These are phyloP conservation scores for Enteromius fasciolatus DNA, from an alignment of 2,797 vertebrate genomes.

Conservation along the genomic window DNA sequence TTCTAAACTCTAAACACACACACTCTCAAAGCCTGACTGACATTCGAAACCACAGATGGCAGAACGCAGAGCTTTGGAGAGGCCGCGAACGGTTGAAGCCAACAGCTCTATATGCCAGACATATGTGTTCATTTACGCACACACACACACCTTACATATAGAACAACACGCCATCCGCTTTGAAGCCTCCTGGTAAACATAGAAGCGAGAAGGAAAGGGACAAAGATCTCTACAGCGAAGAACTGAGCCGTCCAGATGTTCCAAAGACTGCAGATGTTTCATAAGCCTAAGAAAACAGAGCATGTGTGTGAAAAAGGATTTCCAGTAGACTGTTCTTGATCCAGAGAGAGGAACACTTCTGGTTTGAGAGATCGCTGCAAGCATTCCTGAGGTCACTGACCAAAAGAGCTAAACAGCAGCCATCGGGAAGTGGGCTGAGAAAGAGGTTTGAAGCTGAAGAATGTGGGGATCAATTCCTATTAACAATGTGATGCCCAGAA, in stretches of 20 bases:
- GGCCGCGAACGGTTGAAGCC: constrained; percentile 29
- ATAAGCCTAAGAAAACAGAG: constrained; percentile 47
- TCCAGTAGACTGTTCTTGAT: constrained; percentile 49
- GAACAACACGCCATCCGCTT: constrained; percentile 44
- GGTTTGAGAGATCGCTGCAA: constrained; percentile 43
- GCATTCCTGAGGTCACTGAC: constrained; percentile 60
- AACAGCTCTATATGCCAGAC: constrained; percentile 46
- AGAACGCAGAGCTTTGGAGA: constrained; percentile 35
- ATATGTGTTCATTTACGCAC: constrained; percentile 46
- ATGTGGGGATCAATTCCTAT: constrained; percentile 75
- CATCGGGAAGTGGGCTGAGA: constrained; percentile 82
- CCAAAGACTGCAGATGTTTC: constrained; percentile 54
- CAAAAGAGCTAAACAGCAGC: constrained; percentile 56
- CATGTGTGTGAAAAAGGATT: constrained; percentile 35
- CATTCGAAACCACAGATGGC: constrained; percentile 48
- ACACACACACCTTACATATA: constrained; percentile 44
- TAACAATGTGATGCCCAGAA: constrained; percentile 72
- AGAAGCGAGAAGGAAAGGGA: constrained; percentile 25
- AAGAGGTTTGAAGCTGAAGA: constrained; percentile 85
- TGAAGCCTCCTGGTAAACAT: constrained; percentile 34
- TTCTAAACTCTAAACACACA: constrained; percentile 50
- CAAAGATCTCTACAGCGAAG: constrained; percentile 46
- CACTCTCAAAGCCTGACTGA: constrained; percentile 41
- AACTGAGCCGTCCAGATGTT: constrained; percentile 49
- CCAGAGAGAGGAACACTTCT: constrained; percentile 52